Percentiles rank a stretch among this genome's conserved stretches.
These are phyloP conservation scores for Myotis lucifugus DNA, from an alignment of 2,113 vertebrate species.

Conservation along the genomic window DNA sequence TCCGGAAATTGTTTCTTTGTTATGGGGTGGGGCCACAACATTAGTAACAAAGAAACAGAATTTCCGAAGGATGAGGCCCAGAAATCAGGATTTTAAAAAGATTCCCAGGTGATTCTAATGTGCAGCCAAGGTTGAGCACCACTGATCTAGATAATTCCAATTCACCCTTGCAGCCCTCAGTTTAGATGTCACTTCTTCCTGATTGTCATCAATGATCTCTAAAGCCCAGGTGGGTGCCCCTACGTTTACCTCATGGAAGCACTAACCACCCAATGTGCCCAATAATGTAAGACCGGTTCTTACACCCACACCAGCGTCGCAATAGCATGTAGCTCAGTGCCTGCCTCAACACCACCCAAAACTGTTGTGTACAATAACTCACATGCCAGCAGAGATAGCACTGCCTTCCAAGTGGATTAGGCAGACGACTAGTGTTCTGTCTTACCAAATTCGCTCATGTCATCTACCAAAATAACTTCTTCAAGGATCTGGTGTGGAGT, in stretches of 20 bases:
- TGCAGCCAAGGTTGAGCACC: too few species aligned
- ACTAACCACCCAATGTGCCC: background rate
- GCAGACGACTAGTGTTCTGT: background rate
- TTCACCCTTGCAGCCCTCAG: background rate
- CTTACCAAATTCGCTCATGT: constrained; percentile 93
- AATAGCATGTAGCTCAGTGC: rapidly evolving
- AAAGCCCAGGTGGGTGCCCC: background rate
- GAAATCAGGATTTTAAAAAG: too few species aligned
- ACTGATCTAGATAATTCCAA: background rate
- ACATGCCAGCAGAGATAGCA: rapidly evolving
- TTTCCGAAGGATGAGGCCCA: too few species aligned
- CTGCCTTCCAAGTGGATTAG: background rate
- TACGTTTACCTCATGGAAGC: rapidly evolving
- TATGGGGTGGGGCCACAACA: too few species aligned
- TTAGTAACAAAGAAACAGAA: too few species aligned
- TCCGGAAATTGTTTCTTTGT: too few species aligned
- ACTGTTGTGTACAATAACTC: background rate
- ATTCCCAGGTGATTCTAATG: too few species aligned
- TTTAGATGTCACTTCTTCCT: background rate
- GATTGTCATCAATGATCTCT: background rate
- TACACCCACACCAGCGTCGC: rapidly evolving
- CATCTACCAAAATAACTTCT: constrained; percentile 95
- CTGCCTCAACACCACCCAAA: rapidly evolving
- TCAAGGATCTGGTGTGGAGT: constrained; percentile 89
- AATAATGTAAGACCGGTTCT: background rate